Base-by-base conservation (phyloP, 1,140 invertebrate species). In the Temnothorax nylanderi region DNA sequence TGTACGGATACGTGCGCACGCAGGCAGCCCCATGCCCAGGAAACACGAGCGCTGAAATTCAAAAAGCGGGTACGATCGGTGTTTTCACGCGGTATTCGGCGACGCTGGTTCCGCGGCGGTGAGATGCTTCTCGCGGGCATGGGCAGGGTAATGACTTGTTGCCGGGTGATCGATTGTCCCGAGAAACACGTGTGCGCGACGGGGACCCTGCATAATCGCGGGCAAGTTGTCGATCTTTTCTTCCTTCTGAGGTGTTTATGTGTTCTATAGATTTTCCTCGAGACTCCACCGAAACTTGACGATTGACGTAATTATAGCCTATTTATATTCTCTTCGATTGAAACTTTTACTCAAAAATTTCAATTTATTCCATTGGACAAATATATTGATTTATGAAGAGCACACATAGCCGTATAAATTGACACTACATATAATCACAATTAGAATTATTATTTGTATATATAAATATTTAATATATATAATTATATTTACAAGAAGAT, bases 11-110 rank as follows among this genome's bases (percentile, higher is more conserved):
- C 60, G 76, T 3, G 64, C 32, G 32, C n/a, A 60, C 84, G 87
- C 77, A 81, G 10, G 13, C 91, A 89, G 88, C 90, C 81, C 44
- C 91, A 92, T 93, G 91, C 41, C 11, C 49, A 18, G 56, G 32
- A 81, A 60, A 13, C 64, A 72, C 72, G 62, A 21, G 65, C 80
- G 78, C 85, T 80, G 85, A 90, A 67, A 86, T 84, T 81, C 75
- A 47, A 87, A 88, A 76, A 49, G 84, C 21, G 32, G 18, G 54
- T 77, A 65, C 65, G 77, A 72, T 60, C 58, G 32, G 26, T 56
- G 74, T 26, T 60, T 58, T 65, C 64, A 90, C 65, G 85, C 54
- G 82, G 32, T 76, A 64, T 34, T 62, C 26, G n/a, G 18, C 8
- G 10, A 56, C 34, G 64, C 49, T 21, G 37, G 18, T 60, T 37